Conservation (phyloP, 2,113 vertebrate genomes). For the Nycticryphes semicollaris region DNA sequence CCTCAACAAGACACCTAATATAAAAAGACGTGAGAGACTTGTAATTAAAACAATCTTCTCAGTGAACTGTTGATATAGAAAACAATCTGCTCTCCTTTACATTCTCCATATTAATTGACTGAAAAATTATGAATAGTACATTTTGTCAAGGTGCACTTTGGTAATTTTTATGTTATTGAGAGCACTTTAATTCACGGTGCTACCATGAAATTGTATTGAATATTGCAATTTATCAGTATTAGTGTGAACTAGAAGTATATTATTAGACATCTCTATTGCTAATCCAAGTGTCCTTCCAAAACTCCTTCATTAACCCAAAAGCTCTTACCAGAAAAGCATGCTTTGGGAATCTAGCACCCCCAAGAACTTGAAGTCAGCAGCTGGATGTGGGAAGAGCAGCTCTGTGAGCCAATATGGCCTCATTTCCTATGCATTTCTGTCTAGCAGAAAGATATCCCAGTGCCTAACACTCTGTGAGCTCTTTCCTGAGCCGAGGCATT, state of each 20-base stretch:
- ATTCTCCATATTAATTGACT: constrained; percentile 68
- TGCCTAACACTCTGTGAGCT: background rate
- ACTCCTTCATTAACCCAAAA: background rate
- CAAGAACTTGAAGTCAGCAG: background rate
- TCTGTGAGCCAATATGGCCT: background rate
- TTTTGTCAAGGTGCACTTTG: constrained; percentile 39
- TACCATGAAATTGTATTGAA: background rate
- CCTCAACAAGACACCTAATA: constrained; percentile 72
- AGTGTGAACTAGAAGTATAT: background rate
- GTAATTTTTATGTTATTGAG: constrained; percentile 51
- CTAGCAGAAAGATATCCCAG: background rate
- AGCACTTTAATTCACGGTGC: constrained; percentile 7
- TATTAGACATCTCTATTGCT: background rate
- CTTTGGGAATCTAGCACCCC: background rate
- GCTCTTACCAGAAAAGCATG: background rate
- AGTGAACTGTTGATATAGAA: constrained; percentile 74
- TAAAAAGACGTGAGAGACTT: constrained; percentile 69
- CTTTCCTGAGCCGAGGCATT: background rate
- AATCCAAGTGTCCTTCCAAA: background rate
- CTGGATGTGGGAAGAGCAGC: background rate
- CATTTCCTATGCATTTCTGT: background rate
- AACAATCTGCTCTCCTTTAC: constrained; percentile 75
- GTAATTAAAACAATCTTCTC: constrained; percentile 78
- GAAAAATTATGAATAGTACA: constrained; percentile 49
- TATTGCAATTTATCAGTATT: background rate